phyloP scores from a whole-genome alignment of 2,797 vertebrate genomes.

The Muscicapa striata region DNA sequence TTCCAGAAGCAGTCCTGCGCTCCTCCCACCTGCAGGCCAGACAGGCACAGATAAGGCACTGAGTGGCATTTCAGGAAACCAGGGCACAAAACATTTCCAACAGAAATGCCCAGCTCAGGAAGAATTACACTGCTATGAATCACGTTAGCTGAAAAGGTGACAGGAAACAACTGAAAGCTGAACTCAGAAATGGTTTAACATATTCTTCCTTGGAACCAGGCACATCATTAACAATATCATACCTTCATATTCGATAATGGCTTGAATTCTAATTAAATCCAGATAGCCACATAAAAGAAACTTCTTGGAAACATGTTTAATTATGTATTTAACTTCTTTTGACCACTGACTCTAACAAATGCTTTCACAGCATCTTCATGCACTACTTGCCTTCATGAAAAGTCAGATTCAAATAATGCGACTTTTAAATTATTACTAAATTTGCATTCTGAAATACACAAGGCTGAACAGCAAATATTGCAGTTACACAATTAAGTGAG shows the following conservation, averaged over 20 bases:
- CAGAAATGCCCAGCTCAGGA: conserved; percentile 58
- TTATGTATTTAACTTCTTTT: neutral
- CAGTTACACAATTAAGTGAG: neutral
- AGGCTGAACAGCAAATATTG: neutral
- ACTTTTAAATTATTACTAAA: neutral
- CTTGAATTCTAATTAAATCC: conserved; percentile 1
- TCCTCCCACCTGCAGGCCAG: conserved; percentile 90
- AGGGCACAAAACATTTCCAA: conserved; percentile 49
- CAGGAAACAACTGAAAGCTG: conserved; percentile 51
- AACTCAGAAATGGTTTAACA: neutral
- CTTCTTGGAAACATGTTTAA: neutral
- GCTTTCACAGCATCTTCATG: neutral
- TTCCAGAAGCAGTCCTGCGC: conserved; percentile 91
- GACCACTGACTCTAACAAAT: neutral
- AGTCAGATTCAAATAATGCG: neutral
- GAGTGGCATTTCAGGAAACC: conserved; percentile 64
- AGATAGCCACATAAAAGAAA: neutral
- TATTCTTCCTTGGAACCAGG: neutral
- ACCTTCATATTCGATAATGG: neutral
- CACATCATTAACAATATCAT: neutral
- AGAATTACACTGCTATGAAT: conserved; percentile 50
- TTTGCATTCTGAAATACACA: neutral
- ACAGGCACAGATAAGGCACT: conserved; percentile 71
- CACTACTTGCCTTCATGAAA: neutral
- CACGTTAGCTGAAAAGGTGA: conserved; percentile 19